Evolutionary conservation across 2,888 invertebrate genomes (phyloP), one percentile per base, ranked within the genome.

Genomic region (Eremobia ochroleuca): DNA sequence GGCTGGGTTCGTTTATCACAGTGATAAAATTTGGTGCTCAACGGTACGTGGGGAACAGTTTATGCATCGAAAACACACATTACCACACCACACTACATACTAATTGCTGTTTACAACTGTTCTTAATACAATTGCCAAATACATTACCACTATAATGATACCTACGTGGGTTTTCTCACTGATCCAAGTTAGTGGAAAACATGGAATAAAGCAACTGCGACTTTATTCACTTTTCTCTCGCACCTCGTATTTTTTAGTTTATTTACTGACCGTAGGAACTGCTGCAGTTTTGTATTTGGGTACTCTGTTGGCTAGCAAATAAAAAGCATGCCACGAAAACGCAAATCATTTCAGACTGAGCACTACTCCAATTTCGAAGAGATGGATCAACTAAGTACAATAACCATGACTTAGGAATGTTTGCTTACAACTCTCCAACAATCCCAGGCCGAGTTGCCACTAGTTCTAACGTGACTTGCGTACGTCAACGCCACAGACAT

Each of bases 21-120:
- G 37, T 73, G 59, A 83, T 76, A 62, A 74, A 74, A 81, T 81
- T 72, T 70, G 71, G 82, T 77, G 64, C 66, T 65, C 74, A 61
- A 73, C 72, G 18, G 61, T 78, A 82, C 59, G 78, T 52, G 55
- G 55, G 21, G 8, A 73, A 75, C 73, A 77, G 67, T 85, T 85
- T 76, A 85, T 71, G 67, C 84, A 85, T 85, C 31, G 75, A 81
- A 84, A 84, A 82, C 82, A 84, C 73, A 85, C 82, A 82, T 82
- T 85, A 85, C 65, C 73, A 73, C 72, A 76, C 85, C 85, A 71
- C 85, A 73, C 69, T 76, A 85, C 75, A 65, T 82, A 74, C 86
- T 85, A 82, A 84, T 85, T 81, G 85, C 82, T 84, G 82, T 85
- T 84, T 85, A 73, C 64, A 78, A 85, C 62, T 70, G 69, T 85